phyloP scores from a whole-genome alignment of 2,888 invertebrate species.

The Chirona hameri region DNA sequence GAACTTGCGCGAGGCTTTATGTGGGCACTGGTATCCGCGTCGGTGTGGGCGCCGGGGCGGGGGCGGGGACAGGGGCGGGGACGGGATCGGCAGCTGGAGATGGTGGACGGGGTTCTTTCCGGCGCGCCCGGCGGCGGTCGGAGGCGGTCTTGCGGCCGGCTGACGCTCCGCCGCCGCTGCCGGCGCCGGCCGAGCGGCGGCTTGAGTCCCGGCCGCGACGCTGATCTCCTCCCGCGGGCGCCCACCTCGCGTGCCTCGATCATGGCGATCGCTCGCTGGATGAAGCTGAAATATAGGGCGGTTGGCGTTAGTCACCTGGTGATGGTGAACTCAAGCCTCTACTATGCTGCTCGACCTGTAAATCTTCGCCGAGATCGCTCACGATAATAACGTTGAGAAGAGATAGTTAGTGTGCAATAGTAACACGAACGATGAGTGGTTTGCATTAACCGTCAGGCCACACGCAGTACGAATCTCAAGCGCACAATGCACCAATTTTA shows the following conservation, averaged over 20 bases:
- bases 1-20: conserved; percentile 26
- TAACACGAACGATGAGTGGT: no score
- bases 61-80: background rate
- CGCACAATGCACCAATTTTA: no score
- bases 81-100: no score
- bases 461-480: no score
- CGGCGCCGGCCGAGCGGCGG: background rate
- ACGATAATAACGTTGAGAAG: no score
- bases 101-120: background rate
- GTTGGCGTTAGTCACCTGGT: no score
- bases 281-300: conserved; percentile 22
- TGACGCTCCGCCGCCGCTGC: background rate
- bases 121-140: background rate
- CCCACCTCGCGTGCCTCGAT: conserved; percentile 26
- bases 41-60: background rate
- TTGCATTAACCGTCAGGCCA: no score
- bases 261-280: conserved; percentile 25
- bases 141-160: background rate
- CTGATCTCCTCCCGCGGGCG: background rate
- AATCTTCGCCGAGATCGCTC: no score
- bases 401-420: no score
- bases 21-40: conserved; percentile 9
- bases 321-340: no score
- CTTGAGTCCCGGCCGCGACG: background rate
- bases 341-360: no score